These are phyloP conservation scores for Trichopria drosophilae DNA, from an alignment of 2,888 invertebrate genomes.

Conservation along the genomic window DNA sequence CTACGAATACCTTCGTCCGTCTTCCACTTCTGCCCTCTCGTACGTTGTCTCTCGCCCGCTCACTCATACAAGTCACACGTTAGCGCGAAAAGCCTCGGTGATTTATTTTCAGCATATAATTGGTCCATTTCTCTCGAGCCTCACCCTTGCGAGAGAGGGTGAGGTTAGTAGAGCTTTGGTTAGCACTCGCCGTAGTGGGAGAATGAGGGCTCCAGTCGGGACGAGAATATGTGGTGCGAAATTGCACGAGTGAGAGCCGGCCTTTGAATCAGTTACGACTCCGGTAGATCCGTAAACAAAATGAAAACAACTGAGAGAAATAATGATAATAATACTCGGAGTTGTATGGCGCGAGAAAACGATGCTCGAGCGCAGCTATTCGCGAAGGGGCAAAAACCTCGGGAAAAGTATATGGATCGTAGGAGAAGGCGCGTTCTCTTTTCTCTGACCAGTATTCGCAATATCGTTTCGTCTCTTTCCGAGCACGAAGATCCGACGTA, in stretches of 20 bases:
- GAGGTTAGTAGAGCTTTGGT: conserved; percentile 16
- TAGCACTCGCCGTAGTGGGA: too few relatives aligned
- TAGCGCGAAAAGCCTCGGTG: conserved; percentile 32
- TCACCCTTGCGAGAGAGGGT: conserved; percentile 9
- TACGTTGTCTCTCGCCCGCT: neutral
- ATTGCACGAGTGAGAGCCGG: too few relatives aligned
- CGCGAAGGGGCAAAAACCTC: too few relatives aligned
- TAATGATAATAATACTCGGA: neutral
- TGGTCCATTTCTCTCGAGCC: conserved; percentile 37
- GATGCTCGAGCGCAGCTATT: too few relatives aligned
- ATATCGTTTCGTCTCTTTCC: too few relatives aligned
- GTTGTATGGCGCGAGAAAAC: conserved; percentile 11
- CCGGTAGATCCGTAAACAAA: conserved; percentile 4
- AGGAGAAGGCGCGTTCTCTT: too few relatives aligned
- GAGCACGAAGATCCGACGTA: too few relatives aligned
- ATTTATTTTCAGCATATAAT: conserved; percentile 42
- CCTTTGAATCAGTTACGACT: too few relatives aligned
- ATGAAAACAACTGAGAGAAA: conserved; percentile 4
- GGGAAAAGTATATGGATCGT: too few relatives aligned
- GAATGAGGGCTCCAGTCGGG: too few relatives aligned
- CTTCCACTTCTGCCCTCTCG: neutral
- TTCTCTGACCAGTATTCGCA: too few relatives aligned
- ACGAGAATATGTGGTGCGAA: too few relatives aligned
- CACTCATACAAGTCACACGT: conserved; percentile 32
- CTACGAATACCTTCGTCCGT: neutral